Base-by-base conservation (phyloP, 2,113 vertebrate species). In the Mustela nigripes region DNA sequence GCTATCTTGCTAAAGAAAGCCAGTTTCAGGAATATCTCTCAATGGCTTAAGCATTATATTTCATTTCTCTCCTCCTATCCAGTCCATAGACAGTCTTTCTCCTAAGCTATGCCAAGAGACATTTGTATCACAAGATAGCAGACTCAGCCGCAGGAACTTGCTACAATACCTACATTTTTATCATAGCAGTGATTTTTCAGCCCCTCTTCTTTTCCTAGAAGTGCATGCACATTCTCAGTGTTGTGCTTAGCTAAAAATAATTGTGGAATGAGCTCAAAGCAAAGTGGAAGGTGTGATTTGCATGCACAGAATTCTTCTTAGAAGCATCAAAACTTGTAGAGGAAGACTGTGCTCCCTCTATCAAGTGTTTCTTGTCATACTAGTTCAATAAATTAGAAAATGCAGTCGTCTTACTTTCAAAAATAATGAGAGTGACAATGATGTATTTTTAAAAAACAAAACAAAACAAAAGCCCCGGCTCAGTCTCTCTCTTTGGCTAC, bases 201-300 rank as follows among this genome's bases (percentile, higher is more conserved):
- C 82, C 42, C 45, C 15, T 67, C 88, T 73, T 18, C 79, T 87
- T 97, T 94, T 91, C 90, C 86, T 94, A 74, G 88, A 94, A 96
- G 84, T 19, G 18, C 16, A n/a, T 53, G 87, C 65, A 65, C 48
- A 73, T 58, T 87, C 48, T 81, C 60, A 56, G 48, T 42, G 81
- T 58, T 85, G 56, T 88, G 93, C 65, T 97, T 82, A 90, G 95
- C 95, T 94, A 97, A 97, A 97, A 95, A 96, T 95, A 97, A 97
- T 90, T 87, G 93, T 89, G 79, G 82, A 24, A 78, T 69, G 65
- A 96, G 19, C 63, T 86, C 89, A 53, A 79, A 82, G 74, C 31
- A 83, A 89, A 93, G 92, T 48, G 53, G 84, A 94, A 95, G 83
- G 88, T 97, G 91, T 88, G 73, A 93, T 87, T 83, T 91, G 36